Evolutionary conservation across 2,113 vertebrate genomes (phyloP).

Genomic region (Chlorocebus sabaeus): DNA sequence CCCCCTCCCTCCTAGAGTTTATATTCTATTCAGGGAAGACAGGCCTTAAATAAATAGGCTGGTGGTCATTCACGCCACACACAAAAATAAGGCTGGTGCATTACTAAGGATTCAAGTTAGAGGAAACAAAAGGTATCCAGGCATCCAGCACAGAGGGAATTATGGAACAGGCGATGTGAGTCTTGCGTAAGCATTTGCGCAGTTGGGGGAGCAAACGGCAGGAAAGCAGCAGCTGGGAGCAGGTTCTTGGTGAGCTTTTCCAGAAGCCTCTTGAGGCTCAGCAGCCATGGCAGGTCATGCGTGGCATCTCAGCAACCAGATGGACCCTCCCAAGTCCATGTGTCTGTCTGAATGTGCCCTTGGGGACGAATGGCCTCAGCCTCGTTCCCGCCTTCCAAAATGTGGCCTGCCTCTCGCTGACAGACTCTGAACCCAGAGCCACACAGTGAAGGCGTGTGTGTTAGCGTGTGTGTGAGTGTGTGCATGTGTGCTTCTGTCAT

Average conservation of each 20-base stretch:
- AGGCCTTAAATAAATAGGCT: neutral
- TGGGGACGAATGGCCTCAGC: neutral
- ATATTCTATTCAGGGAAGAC: neutral
- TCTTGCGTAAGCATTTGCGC: neutral
- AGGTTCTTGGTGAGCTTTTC: neutral
- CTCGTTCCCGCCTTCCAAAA: neutral
- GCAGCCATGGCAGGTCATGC: neutral
- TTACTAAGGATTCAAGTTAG: neutral
- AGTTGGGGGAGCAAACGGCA: neutral
- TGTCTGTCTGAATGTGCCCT: neutral
- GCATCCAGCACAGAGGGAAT: neutral
- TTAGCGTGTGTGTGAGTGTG: too few relatives aligned
- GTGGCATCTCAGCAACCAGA: neutral
- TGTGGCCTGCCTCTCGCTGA: fast-evolving
- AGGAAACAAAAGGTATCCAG: neutral
- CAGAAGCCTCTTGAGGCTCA: neutral
- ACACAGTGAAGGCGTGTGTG: too few relatives aligned
- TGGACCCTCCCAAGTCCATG: neutral
- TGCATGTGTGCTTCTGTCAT: too few relatives aligned
- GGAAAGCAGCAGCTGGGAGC: too few relatives aligned
- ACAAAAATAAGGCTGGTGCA: neutral
- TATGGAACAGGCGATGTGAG: neutral
- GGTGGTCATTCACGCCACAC: neutral
- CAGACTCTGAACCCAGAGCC: neutral
- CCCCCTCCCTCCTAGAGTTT: neutral